Base-by-base conservation (phyloP, 2,888 invertebrate species). In the Halictus quadricinctus region DNA sequence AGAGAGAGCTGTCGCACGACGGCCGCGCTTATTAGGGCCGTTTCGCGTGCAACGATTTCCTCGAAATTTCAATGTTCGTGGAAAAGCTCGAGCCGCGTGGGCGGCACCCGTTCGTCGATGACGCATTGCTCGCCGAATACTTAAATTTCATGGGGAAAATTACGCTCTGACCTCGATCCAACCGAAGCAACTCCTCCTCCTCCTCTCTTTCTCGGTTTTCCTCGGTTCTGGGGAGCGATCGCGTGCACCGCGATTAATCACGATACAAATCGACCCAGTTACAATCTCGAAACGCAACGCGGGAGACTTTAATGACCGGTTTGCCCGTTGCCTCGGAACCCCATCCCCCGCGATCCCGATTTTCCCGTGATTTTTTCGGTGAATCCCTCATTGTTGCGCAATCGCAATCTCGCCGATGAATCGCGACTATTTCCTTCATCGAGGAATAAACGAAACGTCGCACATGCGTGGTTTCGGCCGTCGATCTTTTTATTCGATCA, bases 21-120 rank as follows among this genome's bases (percentile, higher is more conserved):
- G 86, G 81, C 79, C 3, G 36, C 79, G 90, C 88, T 90, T 89
- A 88, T 88, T 88, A 90, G 78, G 80, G 86, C 66, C 81, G 85
- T 86, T 89, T 85, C 86, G 79, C 80, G 80, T 82, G 84, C 81
- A 87, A 83, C 72, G 81, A 80, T 66, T 87, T 80, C n/a, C 50
- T 66, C 60, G 81, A 85, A 87, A 87, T 83, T 72, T 64, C 70
- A 74, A 72, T 73, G 79, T 69, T 46, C 73, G 13, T 72, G 50
- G 41, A 66, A 79, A 83, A 80, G 75, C 18, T 15, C 2, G 72
- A 58, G 77, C 73, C 13, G 60, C 25, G 60, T 60, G 13, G 18
- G 48, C 77, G 79, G 60, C 70, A 46, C 21, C 21, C 8, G 54
- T 54, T 54, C 81, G 83, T 79, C 41, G 86, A 87, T 79, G 81